Base-by-base conservation (phyloP, 35 echinoderm and acorn worm genomes). In the Acanthaster planci region DNA sequence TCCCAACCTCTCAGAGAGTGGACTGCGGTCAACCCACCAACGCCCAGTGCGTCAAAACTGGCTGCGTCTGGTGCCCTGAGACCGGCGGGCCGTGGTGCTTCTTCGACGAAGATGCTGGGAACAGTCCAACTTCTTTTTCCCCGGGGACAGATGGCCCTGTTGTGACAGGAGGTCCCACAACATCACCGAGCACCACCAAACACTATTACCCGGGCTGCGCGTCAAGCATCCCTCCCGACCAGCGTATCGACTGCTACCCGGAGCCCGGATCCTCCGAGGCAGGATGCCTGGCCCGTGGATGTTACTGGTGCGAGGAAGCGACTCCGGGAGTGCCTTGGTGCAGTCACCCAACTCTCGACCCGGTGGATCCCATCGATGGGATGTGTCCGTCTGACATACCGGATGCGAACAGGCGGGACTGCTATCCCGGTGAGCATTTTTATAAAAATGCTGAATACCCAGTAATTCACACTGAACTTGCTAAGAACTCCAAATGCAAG, bases 291-390 rank as follows among this genome's bases (percentile, higher is more conserved):
- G 31, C 38, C 18, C 83, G 67, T 38, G 94, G 90, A 26, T 97
- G 94, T 40, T 68, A 83, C 27, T 97, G 94, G 94, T 83, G 86
- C 27, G 76, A 79, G 17, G 39, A 91, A 35, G 22, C 52, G n/a
- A n/a, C n/a, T n/a, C 80, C 55, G 14, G 81, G 82, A 8, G 90
- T 88, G 7, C 94, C 94, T 21, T 97, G 90, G 90, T 97, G 94
- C 64, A 90, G 84, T 38, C 90, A 94, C 78, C 83, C 92, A 31
- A 82, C 19, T 51, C 51, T 22, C 16, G 30, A 79, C 38, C 19
- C n/a, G 26, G 15, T 22, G 77, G 15, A 79, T 39, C 77, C 79
- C 0, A 81, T 39, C 40, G 39, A 42, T 37, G 47, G 76, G 8
- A 37, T 34, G 8, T 93, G 92, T 78, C 81, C 53, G 21, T 89